Percentiles rank a stretch among this genome's conserved stretches.
Evolutionary conservation across 2,113 vertebrate species (phyloP).

Genomic region (Mirounga angustirostris): DNA sequence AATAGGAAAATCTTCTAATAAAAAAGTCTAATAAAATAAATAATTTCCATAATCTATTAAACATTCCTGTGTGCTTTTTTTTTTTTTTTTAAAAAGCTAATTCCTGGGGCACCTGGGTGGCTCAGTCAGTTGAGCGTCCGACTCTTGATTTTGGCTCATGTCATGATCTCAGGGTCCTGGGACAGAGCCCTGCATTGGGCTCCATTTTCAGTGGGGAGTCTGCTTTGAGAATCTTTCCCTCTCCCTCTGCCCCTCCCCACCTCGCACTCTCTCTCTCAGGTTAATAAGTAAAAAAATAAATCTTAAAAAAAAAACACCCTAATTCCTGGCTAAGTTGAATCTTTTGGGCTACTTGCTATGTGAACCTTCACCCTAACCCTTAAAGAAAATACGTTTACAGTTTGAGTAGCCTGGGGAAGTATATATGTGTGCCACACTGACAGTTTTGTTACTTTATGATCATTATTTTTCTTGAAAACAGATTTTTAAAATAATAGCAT

Average conservation of each 20-base stretch:
- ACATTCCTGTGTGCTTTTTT: constrained; percentile 1
- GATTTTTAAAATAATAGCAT: constrained; percentile 8
- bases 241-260: not conserved
- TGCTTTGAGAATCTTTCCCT: not conserved
- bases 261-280: not conserved
- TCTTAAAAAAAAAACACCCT: not conserved
- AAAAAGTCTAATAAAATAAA: constrained; percentile 13
- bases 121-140: not conserved
- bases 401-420: not conserved
- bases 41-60: not conserved
- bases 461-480: constrained; percentile 25
- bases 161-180: not conserved
- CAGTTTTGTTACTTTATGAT: constrained; percentile 29
- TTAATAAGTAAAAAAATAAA: not conserved
- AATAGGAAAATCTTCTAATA: not conserved
- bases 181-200: not conserved
- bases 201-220: not conserved
- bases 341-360: not conserved
- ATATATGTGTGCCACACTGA: not conserved
- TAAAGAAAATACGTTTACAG: not conserved
- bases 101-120: not conserved
- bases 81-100: not conserved
- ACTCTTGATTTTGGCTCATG: not conserved
- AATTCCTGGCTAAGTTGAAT: not conserved
- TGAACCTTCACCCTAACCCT: constrained; percentile 1